phyloP scores from a whole-genome alignment of 2,113 vertebrate genomes.

The Hyperopisus bebe region DNA sequence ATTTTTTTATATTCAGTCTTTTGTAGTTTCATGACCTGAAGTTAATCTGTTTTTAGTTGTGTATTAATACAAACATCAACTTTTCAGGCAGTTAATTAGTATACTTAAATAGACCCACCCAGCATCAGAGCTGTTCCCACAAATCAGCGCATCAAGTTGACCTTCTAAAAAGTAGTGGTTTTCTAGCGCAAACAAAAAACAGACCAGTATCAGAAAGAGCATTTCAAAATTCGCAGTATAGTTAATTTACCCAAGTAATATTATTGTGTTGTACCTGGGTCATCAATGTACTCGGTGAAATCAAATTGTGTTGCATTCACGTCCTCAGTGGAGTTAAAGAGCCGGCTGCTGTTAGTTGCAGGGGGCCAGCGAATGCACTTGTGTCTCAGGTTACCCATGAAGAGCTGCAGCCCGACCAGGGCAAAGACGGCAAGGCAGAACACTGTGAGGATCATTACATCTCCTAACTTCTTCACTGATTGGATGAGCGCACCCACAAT shows the following conservation, averaged over 20 bases:
- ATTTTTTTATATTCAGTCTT: background rate
- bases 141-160: slow-evolving; percentile 70
- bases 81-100: background rate
- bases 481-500: slow-evolving; percentile 90
- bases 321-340: slow-evolving; percentile 25
- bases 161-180: slow-evolving; percentile 76
- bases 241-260: background rate
- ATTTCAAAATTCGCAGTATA: background rate
- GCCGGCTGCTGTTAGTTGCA: slow-evolving; percentile 43
- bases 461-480: slow-evolving; percentile 84
- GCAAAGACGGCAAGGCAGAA: slow-evolving; percentile 90
- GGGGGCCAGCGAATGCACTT: slow-evolving; percentile 77
- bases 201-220: background rate
- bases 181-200: slow-evolving; percentile 49
- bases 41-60: background rate
- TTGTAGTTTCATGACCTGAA: background rate
- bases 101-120: slow-evolving; percentile 60
- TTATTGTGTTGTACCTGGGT: slow-evolving; percentile 56
- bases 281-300: slow-evolving; percentile 59
- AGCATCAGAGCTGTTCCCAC: slow-evolving; percentile 86
- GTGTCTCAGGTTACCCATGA: slow-evolving; percentile 87
- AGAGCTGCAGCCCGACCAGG: slow-evolving; percentile 87
- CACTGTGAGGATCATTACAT: slow-evolving; percentile 90
- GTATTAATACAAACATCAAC: background rate
- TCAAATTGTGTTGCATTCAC: slow-evolving; percentile 48